phyloP scores from a whole-genome alignment of 2,888 invertebrate species.

The Diarsia mendica region DNA sequence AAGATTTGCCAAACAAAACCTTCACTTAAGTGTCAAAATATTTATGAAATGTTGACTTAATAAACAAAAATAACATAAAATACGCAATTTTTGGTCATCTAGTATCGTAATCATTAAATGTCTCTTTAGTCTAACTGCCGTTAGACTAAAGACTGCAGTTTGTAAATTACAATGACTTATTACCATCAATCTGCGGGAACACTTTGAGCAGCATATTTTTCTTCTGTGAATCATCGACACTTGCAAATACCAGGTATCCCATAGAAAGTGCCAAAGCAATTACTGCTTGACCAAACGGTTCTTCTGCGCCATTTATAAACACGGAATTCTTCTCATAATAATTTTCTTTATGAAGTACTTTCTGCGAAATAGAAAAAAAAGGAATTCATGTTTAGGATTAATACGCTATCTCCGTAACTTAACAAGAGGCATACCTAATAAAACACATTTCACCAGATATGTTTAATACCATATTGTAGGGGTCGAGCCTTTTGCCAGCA shows the following conservation, averaged over 20 bases:
- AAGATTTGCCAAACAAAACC: no score
- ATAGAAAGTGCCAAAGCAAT: constrained; percentile 72
- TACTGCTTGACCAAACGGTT: constrained; percentile 77
- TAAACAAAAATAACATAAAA: no score
- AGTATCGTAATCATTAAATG: no score
- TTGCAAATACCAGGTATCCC: constrained; percentile 70
- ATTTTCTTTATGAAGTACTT: not conserved
- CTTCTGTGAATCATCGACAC: constrained; percentile 71
- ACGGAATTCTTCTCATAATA: constrained; percentile 10
- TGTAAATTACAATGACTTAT: constrained; percentile 52
- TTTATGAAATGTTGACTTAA: no score
- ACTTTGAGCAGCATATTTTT: constrained; percentile 70
- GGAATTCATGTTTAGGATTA: not conserved
- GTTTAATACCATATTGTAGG: not conserved
- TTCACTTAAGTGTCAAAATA: no score
- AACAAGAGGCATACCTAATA: not conserved
- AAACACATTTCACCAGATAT: not conserved
- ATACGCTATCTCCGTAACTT: not conserved
- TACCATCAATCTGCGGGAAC: constrained; percentile 76
- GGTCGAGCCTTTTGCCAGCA: not conserved
- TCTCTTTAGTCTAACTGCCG: no score
- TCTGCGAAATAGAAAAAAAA: constrained; percentile 14
- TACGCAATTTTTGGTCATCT: no score
- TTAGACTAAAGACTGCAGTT: no score
- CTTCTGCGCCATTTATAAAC: constrained; percentile 74